Evolutionary conservation across 2,888 invertebrate species (phyloP).

Genomic region (Latrodectus elegans): DNA sequence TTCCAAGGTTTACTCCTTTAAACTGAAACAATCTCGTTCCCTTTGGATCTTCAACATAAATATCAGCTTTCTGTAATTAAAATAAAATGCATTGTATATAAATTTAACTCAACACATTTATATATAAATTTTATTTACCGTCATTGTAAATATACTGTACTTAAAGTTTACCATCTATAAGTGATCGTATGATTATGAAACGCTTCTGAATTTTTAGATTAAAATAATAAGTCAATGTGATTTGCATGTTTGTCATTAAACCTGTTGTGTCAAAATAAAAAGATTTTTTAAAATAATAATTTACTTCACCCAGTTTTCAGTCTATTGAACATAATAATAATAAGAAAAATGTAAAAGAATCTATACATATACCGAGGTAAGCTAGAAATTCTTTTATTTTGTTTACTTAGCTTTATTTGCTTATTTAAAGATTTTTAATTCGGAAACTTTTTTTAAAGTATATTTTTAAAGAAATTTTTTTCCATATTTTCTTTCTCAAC

Average conservation of each 20-base stretch:
- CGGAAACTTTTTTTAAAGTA: too few species aligned
- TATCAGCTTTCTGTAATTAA: slow-evolving; percentile 27
- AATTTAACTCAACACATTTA: neutral
- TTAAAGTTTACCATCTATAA: neutral
- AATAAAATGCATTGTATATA: neutral
- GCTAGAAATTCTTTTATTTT: too few species aligned
- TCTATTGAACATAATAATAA: too few species aligned
- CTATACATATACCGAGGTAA: too few species aligned
- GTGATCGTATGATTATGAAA: neutral
- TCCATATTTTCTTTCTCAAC: too few species aligned
- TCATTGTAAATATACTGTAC: neutral
- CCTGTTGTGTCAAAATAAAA: too few species aligned
- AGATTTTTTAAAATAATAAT: too few species aligned
- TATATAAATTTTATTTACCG: neutral
- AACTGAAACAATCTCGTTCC: slow-evolving; percentile 87
- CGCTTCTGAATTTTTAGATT: neutral
- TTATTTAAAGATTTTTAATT: too few species aligned
- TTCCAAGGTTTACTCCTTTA: slow-evolving; percentile 74
- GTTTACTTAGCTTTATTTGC: too few species aligned
- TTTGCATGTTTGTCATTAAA: neutral
- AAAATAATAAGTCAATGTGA: neutral
- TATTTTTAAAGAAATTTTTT: too few species aligned
- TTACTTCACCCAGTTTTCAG: too few species aligned
- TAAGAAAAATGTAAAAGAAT: too few species aligned
- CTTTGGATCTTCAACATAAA: slow-evolving; percentile 79